Conservation (phyloP, 2,797 vertebrate genomes). For the Anguilla megastoma region DNA sequence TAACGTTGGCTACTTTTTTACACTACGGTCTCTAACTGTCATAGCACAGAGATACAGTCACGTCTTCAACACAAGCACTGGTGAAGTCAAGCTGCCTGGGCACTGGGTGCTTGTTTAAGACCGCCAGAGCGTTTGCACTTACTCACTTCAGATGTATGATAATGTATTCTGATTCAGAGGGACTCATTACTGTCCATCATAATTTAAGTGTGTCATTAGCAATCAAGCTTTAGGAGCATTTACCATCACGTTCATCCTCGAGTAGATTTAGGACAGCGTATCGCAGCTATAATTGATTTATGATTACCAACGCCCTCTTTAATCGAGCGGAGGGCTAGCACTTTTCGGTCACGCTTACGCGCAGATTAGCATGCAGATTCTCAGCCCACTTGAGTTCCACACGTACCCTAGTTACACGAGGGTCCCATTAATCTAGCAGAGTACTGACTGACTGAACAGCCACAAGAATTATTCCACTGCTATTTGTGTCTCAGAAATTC, state of each 20-base stretch:
- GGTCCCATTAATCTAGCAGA: background rate
- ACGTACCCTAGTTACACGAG: background rate
- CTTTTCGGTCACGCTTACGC: background rate
- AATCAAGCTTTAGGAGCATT: background rate
- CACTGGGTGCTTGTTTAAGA: background rate
- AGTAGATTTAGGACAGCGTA: background rate
- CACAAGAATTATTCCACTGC: background rate
- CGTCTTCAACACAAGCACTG: background rate
- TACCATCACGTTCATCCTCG: background rate
- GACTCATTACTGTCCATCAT: background rate
- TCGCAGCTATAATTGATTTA: background rate
- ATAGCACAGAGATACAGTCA: background rate
- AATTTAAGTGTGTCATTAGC: background rate
- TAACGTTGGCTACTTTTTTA: background rate
- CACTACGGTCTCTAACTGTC: background rate
- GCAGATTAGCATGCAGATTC: background rate
- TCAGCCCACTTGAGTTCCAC: background rate
- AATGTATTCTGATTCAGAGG: background rate
- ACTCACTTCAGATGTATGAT: background rate
- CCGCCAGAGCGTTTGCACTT: background rate
- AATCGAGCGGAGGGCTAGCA: background rate
- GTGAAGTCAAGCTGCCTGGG: background rate
- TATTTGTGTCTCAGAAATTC: background rate
- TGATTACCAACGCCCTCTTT: background rate
- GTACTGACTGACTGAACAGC: background rate